Evolutionary conservation across 2,113 vertebrate genomes (phyloP), one percentile per base, ranked within the genome.

Genomic region (Apeltes quadracus): DNA sequence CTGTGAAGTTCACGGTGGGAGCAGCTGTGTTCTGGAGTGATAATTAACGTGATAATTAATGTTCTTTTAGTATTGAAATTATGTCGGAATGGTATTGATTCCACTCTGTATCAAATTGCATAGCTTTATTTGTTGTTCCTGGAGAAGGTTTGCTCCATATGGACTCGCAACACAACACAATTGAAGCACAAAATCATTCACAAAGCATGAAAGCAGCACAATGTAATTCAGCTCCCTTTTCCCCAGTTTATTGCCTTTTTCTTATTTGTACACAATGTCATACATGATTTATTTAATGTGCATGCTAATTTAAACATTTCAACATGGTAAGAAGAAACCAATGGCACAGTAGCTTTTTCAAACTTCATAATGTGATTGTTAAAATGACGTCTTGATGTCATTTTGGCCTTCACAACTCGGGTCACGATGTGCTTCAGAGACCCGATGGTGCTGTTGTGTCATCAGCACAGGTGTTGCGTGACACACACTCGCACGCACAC

Each of bases 51-150:
- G 20, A 48, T 1, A 50, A 72, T 56, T 16, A 38, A 44, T 29
- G 6, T 50, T 36, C 5, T 25, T 34, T 14, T 38, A 66, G 25
- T 68, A 76, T 62, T 71, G 64, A 55, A 44, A 76, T n/a, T 29
- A 16, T 72, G 64, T 61, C 39, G 23, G 27, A 29, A n/a, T 6
- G 10, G 6, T 67, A 78, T 78, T 23, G 74, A 85, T 72, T 72
- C 25, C 27, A 29, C 10, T 54, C 25, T 23, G 4, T 25, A 23
- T 38, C 57, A 65, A 74, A 69, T 64, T 75, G 29, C 25, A 20
- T 41, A 50, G 18, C 9, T 32, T 38, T 69, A 62, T 80, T 72
- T 69, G 41, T 6, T 12, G 12, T 51, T n/a, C 50, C 43, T 54
- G 51, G 12, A 25, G 57, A 15, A 7, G 12, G 1, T 64, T 48